Evolutionary conservation across 2,797 vertebrate genomes (phyloP), one percentile per base, ranked within the genome.

Genomic region (Scolopax rusticola): DNA sequence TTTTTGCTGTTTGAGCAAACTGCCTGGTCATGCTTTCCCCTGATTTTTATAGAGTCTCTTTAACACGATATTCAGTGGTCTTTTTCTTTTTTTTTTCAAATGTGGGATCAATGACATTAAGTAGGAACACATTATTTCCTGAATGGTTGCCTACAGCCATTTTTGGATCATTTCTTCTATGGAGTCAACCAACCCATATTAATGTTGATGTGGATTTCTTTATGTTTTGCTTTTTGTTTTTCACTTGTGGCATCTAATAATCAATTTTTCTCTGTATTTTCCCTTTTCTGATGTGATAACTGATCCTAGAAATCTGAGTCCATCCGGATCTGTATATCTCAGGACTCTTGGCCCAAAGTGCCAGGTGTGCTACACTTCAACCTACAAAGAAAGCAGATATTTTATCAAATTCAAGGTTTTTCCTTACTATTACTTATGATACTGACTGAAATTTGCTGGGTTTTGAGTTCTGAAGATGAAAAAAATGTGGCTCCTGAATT

Each of bases 1-100:
- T 63, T 95, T 90, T 76, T 85, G 43, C n/a, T 74, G 15, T 77
- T 95, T 74, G 81, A 91, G 59, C n/a, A 78, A 93, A 90, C 51
- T 67, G 70, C 28, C 33, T 56, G 47, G 65, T 54, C 47, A 25
- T 81, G 56, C 19, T 84, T 84, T 67, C 59, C 36, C 84, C 70
- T 82, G 59, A 69, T 63, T 82, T 59, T 48, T 60, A 21, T 24
- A 90, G 60, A 56, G 30, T 12, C 30, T 79, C 61, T 79, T 73
- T 23, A 93, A 84, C 24, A 94, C 17, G 75, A 50, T 45, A 85
- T 70, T 82, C 36, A 36, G 19, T 21, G 15, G 43, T 43, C 18
- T 54, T 47, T 17, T 20, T 15, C 13, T 3, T 1, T 11, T 43
- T 40, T 40, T 38, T 41, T 2, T 8, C 17, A 14, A 54, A 79